phyloP scores from a whole-genome alignment of 2,888 invertebrate genomes.

The Nemotelus pantherinus region DNA sequence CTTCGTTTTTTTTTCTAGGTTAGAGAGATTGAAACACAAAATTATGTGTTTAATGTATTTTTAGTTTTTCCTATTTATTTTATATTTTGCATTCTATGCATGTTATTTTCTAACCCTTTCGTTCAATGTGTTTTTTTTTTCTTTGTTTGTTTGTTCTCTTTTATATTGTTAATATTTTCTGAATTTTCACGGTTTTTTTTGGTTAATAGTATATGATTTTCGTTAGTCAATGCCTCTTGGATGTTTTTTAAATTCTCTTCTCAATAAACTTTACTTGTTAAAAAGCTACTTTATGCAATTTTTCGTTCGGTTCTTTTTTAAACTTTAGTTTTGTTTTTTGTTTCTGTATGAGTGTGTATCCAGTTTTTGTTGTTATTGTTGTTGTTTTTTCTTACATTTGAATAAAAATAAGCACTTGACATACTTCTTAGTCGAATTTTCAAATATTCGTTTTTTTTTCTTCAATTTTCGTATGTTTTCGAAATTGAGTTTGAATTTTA shows the following conservation, averaged over 20 bases:
- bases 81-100: not conserved
- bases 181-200: too few relatives aligned
- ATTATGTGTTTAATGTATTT: not conserved
- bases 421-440: constrained; percentile 2
- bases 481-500: constrained; percentile 95
- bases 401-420: constrained; percentile 9
- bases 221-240: not conserved
- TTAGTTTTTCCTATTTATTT: constrained; percentile 5
- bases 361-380: not conserved
- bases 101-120: not conserved
- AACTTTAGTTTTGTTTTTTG: not conserved
- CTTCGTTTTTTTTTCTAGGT: not conserved
- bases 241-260: not conserved
- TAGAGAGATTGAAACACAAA: not conserved
- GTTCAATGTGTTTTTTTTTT: not conserved
- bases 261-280: not conserved
- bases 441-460: not conserved
- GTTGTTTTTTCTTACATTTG: not conserved
- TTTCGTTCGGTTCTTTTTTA: not conserved
- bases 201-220: not conserved
- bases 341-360: constrained; percentile 8
- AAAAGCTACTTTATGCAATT: constrained; percentile 7
- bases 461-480: constrained; percentile 65
- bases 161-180: not conserved
- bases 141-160: not conserved